phyloP scores from a whole-genome alignment of 1,140 invertebrate genomes.

The Drosophila sproati region DNA sequence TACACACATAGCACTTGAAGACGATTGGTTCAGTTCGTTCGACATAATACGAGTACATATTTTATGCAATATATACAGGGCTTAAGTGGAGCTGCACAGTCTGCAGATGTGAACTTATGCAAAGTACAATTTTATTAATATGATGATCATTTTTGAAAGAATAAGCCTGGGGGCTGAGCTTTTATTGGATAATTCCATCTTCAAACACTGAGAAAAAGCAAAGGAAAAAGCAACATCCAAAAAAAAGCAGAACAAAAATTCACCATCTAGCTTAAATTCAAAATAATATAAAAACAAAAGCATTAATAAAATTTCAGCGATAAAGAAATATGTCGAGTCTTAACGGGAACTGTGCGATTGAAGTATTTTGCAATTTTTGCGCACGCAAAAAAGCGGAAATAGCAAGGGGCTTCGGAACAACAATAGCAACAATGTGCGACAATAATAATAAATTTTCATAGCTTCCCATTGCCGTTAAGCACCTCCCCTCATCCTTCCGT shows the following conservation, averaged over 20 bases:
- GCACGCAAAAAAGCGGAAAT: conserved; percentile 21
- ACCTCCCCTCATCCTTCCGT: conserved; percentile 29
- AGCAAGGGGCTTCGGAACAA: conserved; percentile 7
- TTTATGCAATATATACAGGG: not conserved
- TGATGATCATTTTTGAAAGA: conserved; percentile 45
- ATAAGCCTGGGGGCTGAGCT: conserved; percentile 4
- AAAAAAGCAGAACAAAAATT: not conserved
- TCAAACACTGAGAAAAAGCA: conserved; percentile 4
- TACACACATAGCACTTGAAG: no score
- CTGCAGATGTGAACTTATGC: conserved; percentile 21
- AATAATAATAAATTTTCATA: conserved; percentile 78
- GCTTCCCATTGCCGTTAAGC: conserved; percentile 59
- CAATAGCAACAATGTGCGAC: conserved; percentile 39
- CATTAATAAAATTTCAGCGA: not conserved
- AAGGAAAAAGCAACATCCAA: not conserved
- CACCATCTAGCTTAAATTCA: not conserved
- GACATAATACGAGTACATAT: not conserved
- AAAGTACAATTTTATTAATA: conserved; percentile 58
- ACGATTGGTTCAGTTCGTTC: no score
- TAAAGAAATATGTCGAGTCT: conserved; percentile 11
- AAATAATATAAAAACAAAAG: not conserved
- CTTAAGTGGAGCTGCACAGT: no score
- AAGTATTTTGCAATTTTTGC: conserved; percentile 66
- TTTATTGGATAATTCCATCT: conserved; percentile 50
- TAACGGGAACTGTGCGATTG: conserved; percentile 56